phyloP scores from a whole-genome alignment of 1,140 invertebrate species.

The Drosophila rufa region DNA sequence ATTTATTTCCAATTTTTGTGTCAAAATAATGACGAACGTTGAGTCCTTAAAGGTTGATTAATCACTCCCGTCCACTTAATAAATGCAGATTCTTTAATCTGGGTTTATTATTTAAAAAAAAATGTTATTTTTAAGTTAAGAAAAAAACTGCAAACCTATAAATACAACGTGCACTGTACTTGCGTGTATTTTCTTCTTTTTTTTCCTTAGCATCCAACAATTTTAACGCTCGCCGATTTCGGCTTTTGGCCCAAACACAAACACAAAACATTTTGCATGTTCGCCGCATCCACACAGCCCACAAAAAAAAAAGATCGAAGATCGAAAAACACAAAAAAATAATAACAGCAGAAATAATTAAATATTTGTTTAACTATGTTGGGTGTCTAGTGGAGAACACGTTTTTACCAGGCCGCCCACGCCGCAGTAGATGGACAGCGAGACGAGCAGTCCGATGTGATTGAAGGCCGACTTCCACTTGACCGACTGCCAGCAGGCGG shows the following conservation, averaged over 20 bases:
- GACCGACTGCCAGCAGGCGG: constrained; percentile 75
- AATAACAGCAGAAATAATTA: constrained; percentile 22
- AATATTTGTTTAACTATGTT: constrained; percentile 46
- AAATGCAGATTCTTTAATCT: too few species aligned
- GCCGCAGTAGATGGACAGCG: constrained; percentile 90
- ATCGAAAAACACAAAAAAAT: background rate
- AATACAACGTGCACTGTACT: constrained; percentile 35
- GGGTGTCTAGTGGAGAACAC: constrained; percentile 29
- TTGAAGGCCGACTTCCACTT: constrained; percentile 88
- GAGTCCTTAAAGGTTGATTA: too few species aligned
- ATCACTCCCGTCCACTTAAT: too few species aligned
- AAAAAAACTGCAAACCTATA: background rate
- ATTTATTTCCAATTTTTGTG: too few species aligned
- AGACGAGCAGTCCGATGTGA: constrained; percentile 89
- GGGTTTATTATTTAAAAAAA: too few species aligned
- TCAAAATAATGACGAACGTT: too few species aligned
- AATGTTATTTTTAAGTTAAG: too few species aligned
- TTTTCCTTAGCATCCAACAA: constrained; percentile 2
- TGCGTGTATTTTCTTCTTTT: constrained; percentile 18
- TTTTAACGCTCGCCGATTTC: constrained; percentile 22
- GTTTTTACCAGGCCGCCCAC: constrained; percentile 90
- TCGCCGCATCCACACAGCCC: constrained; percentile 23
- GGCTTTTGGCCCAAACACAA: constrained; percentile 16
- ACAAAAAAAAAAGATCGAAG: constrained; percentile 8
- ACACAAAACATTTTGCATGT: constrained; percentile 46